Evolutionary conservation across 2,113 vertebrate genomes (phyloP).

Genomic region (Barbus barbus): DNA sequence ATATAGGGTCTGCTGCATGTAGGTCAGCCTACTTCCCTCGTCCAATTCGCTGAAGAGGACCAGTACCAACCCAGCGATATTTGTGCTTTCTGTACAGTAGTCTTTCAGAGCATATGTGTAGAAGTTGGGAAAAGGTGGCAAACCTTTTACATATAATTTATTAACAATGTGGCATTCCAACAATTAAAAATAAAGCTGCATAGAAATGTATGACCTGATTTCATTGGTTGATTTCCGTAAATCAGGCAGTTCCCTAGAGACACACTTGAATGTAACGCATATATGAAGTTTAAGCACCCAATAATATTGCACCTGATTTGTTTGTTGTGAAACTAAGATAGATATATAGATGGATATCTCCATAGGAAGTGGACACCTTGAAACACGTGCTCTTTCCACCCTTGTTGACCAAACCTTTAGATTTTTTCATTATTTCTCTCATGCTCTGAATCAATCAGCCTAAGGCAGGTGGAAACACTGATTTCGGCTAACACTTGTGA

Average conservation of each 20-base stretch:
- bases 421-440: conserved; percentile 24
- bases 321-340: no score
- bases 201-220: background rate
- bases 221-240: background rate
- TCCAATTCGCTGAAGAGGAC: conserved; percentile 36
- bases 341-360: no score
- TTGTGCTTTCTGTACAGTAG: background rate
- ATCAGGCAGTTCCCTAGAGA: background rate
- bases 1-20: conserved; percentile 70
- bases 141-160: background rate
- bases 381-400: no score
- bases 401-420: background rate
- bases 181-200: background rate
- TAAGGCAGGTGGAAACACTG: background rate
- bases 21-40: conserved; percentile 68
- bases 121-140: background rate
- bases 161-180: background rate
- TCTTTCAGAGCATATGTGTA: background rate
- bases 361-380: no score
- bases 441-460: conserved; percentile 27
- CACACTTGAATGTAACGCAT: background rate
- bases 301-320: background rate
- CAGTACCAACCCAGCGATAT: background rate
- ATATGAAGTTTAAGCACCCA: background rate
- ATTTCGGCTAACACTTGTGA: conserved; percentile 52